A percentile compares a stretch with the other conserved stretches of the same genome.
Conservation (phyloP, 2,888 invertebrate species). For the Rotaria macrura region DNA sequence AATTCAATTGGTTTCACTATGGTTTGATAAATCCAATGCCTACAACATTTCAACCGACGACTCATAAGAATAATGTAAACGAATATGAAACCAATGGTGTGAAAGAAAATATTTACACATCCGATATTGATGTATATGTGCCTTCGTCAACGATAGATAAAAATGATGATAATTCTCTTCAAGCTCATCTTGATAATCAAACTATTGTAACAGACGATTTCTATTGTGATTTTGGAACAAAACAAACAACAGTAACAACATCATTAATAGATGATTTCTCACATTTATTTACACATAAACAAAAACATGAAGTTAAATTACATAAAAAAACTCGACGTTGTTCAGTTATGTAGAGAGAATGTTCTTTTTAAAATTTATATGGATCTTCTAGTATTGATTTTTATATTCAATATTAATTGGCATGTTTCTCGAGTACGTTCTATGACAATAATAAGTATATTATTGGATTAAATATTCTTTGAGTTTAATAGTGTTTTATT, state of each 20-base stretch:
- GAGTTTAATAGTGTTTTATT: too few relatives aligned
- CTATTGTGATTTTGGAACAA: background rate
- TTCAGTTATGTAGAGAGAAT: constrained; percentile 11
- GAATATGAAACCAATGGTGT: background rate
- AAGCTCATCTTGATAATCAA: background rate
- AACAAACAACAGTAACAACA: background rate
- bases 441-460: too few relatives aligned
- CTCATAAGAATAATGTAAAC: background rate
- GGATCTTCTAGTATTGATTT: too few relatives aligned
- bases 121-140: background rate
- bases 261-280: background rate
- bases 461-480: too few relatives aligned
- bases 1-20: background rate
- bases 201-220: background rate
- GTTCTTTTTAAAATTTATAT: background rate
- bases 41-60: background rate
- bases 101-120: background rate
- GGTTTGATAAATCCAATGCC: background rate
- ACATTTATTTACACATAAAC: background rate
- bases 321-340: background rate
- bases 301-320: background rate
- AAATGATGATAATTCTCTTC: background rate
- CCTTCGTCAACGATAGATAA: background rate
- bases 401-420: too few relatives aligned
- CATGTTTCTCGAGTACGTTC: too few relatives aligned